Evolutionary conservation across 2,888 invertebrate species (phyloP), one percentile per base, ranked within the genome.

Genomic region (Parthenolecanium corni): DNA sequence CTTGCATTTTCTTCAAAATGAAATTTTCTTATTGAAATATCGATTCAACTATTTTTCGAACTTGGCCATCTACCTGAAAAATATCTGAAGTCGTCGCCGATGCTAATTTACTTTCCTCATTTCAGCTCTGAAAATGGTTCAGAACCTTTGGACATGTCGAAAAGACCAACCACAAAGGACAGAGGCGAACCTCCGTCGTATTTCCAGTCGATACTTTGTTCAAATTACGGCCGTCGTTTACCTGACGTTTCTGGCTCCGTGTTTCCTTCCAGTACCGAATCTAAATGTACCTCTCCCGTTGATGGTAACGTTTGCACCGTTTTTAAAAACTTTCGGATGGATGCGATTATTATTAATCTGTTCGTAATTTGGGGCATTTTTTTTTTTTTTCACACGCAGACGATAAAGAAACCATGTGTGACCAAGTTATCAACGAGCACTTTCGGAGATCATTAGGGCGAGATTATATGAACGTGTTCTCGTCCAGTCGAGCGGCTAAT

Each of bases 391-490:
- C 9, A 31, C 31, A n/a, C n/a, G n/a, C n/a, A 61, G 61, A 61
- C 36, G 61, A 61, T 38, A 40, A 49, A 49, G 61, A 61, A 61
- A 40, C 61, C 16, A 70, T 84, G 79, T 86, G 89, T 75, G 92
- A 92, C 74, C 89, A 89, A 12, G 89, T 89, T 63, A 92, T 94
- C 71, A 94, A 95, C 75, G 95, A 95, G 73, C 94, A 95, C 76
- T 95, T 95, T 76, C 81, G 93, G 64, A 83, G 93, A 66, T 93
- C 93, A 1, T 79, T 95, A 66, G 93, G 93, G 64, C 83, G 85
- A 69, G 83, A 87, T 72, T 86, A 86, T 76, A 81, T 83, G 74
- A 80, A 79, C 65, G 75, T 86, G 53, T 66, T 66, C 62, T 64
- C 61, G 36, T 23, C 54, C 54, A 40, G 12, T 42, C 40, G 40